phyloP scores from a whole-genome alignment of 2,113 vertebrate genomes.

The Tamias sibiricus region DNA sequence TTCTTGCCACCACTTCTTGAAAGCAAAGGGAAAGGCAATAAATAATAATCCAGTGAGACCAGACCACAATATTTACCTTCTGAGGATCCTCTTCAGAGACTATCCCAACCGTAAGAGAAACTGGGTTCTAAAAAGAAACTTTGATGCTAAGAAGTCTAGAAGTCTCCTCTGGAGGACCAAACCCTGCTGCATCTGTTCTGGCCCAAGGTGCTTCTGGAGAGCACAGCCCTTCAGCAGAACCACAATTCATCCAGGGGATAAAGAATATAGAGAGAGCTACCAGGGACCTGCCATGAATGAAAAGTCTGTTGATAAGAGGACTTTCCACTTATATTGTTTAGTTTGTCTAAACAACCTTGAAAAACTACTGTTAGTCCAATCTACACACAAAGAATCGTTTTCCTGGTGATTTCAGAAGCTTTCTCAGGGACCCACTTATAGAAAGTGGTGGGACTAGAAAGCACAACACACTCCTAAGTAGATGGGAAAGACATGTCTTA shows the following conservation, averaged over 20 bases:
- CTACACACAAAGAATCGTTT: neutral
- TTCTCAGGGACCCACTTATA: neutral
- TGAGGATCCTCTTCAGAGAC: neutral
- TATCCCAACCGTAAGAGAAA: neutral
- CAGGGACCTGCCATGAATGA: neutral
- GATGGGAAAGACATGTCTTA: neutral
- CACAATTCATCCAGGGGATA: neutral
- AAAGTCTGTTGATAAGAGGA: neutral
- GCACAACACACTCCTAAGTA: neutral
- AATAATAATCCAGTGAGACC: neutral
- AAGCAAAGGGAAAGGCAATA: neutral
- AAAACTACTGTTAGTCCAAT: neutral
- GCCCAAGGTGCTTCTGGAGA: neutral
- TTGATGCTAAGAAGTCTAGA: neutral
- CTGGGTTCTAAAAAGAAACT: neutral
- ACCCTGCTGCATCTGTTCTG: neutral
- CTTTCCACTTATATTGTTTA: too few species aligned
- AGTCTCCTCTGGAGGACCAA: neutral
- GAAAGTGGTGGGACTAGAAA: neutral
- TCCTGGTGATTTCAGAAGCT: neutral
- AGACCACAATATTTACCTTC: neutral
- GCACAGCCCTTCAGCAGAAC: neutral
- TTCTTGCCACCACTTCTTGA: neutral
- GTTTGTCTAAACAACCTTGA: neutral
- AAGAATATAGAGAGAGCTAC: neutral